Evolutionary conservation across 2,113 vertebrate genomes (phyloP).

Genomic region (Thalassarche chlororhynchos): DNA sequence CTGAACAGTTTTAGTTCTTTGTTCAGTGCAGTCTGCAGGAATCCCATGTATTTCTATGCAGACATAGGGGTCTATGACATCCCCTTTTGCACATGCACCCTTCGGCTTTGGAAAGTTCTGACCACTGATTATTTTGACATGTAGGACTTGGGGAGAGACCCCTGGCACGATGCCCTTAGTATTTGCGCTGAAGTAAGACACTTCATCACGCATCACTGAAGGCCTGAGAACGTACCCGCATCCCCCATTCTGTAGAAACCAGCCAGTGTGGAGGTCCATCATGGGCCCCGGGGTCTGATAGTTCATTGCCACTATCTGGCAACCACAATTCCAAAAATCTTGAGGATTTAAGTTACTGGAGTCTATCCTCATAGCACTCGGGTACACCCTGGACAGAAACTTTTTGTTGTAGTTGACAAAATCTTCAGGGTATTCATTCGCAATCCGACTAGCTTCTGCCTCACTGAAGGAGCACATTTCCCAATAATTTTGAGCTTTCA

Average conservation of each 20-base stretch:
- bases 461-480: conserved; percentile 94
- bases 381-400: conserved; percentile 89
- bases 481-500: conserved; percentile 89
- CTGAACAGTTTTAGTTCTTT: conserved; percentile 93
- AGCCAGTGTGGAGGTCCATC: conserved; percentile 94
- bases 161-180: conserved; percentile 94
- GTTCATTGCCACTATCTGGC: conserved; percentile 97
- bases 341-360: conserved; percentile 97
- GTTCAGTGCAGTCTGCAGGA: conserved; percentile 92
- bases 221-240: conserved; percentile 95
- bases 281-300: conserved; percentile 96
- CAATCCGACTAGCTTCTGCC: conserved; percentile 89
- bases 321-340: conserved; percentile 97
- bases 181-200: conserved; percentile 97
- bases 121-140: conserved; percentile 96
- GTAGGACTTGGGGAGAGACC: conserved; percentile 90
- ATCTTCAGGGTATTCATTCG: conserved; percentile 93
- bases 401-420: conserved; percentile 96
- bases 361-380: conserved; percentile 92
- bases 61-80: conserved; percentile 97
- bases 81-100: conserved; percentile 95
- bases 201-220: conserved; percentile 92
- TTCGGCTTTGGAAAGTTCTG: conserved; percentile 97
- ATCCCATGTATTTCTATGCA: conserved; percentile 96
- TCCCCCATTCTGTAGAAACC: conserved; percentile 92